Evolutionary conservation across 2,113 vertebrate genomes (phyloP), one percentile per base, ranked within the genome.

Genomic region (Pedetes capensis): DNA sequence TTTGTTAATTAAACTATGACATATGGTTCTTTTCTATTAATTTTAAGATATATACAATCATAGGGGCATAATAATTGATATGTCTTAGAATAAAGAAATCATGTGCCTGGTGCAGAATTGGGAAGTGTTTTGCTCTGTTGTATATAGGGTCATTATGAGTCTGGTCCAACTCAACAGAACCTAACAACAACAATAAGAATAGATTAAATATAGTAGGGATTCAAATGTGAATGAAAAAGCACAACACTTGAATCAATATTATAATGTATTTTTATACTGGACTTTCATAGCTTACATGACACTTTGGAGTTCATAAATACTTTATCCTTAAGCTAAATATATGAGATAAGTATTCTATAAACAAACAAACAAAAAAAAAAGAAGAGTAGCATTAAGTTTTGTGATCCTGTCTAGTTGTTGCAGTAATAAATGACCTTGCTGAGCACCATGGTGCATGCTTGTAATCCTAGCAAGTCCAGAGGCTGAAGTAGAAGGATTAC

Each of bases 341-440:
- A n/a, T n/a, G n/a, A n/a, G n/a, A n/a, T n/a, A n/a, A n/a, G n/a
- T n/a, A n/a, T n/a, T n/a, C n/a, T n/a, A n/a, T n/a, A n/a, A n/a
- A n/a, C n/a, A 32, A 7, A 53, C 17, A n/a, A n/a, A 47, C 10
- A 44, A 25, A 55, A 39, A 17, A 66, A 6, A 34, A 14, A 4
- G 11, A 5, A 17, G 2, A 37, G 3, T 53, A 7, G 3, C 42
- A n/a, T n/a, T n/a, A 39, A 39, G 16, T 22, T 2, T 5, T 29
- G 39, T 25, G 11, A 42, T 74, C 32, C 3, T 32, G 5, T 59
- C 3, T 9, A 6, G 18, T 1, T 32, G 8, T 27, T 22, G 9
- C 16, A 37, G 37, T 69, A 47, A 32, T 34, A n/a, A 11, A n/a
- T 18, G 3, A 42, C 8, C 6, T n/a, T n/a, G n/a, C n/a, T n/a